Conservation (phyloP, 2,888 invertebrate genomes). For the Apotomis turbidana region DNA sequence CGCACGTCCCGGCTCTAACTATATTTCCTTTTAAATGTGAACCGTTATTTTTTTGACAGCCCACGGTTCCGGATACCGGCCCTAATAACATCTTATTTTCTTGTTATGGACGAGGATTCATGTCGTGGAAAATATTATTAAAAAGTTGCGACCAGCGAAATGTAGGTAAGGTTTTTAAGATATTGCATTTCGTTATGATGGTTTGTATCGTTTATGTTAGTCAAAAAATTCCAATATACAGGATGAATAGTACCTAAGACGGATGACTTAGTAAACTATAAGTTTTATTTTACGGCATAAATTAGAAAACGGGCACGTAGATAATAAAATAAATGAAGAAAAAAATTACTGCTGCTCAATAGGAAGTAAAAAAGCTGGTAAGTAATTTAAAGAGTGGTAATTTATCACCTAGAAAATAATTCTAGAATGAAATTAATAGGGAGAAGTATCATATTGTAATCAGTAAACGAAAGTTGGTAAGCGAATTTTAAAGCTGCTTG, state of each 20-base stretch:
- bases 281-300: conserved; percentile 2
- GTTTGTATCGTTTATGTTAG: background rate
- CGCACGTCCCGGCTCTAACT: conserved; percentile 69
- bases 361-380: too few relatives aligned
- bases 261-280: background rate
- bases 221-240: background rate
- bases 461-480: too few relatives aligned
- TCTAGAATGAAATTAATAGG: too few relatives aligned
- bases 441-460: too few relatives aligned
- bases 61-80: conserved; percentile 53
- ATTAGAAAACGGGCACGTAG: background rate
- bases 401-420: too few relatives aligned
- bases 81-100: conserved; percentile 62
- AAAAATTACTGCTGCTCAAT: too few relatives aligned
- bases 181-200: conserved; percentile 9
- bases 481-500: too few relatives aligned
- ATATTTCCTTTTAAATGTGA: conserved; percentile 78
- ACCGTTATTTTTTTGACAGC: conserved; percentile 79
- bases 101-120: conserved; percentile 49
- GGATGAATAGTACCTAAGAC: background rate
- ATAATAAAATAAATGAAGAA: too few relatives aligned
- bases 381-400: too few relatives aligned
- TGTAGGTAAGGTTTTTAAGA: conserved; percentile 23
- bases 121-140: conserved; percentile 36
- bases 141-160: conserved; percentile 29